These are phyloP conservation scores for Bombyx mandarina DNA, from an alignment of 1,140 invertebrate genomes.

Conservation along the genomic window DNA sequence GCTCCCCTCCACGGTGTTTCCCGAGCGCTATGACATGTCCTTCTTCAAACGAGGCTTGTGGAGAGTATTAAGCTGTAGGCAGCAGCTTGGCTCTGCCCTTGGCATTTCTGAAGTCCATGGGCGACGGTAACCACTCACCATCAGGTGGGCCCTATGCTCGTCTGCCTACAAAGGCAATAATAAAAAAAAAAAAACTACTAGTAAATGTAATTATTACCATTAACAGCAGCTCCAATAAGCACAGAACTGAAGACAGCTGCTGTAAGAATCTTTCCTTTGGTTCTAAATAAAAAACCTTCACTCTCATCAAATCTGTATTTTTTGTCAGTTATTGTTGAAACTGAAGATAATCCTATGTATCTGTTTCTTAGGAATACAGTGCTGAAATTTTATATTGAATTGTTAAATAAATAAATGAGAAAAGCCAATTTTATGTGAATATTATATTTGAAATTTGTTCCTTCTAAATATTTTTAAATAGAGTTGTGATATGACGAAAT, in stretches of 20 bases:
- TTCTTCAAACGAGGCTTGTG: no score
- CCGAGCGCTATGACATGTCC: no score
- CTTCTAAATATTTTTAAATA: no score
- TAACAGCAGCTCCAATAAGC: constrained; percentile 24
- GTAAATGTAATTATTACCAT: constrained; percentile 20
- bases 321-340: constrained; percentile 17
- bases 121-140: no score
- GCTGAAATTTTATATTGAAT: constrained; percentile 13
- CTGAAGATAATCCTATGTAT: constrained; percentile 18
- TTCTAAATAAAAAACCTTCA: constrained; percentile 7
- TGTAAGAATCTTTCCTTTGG: constrained; percentile 14
- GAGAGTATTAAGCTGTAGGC: no score
- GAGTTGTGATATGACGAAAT: no score
- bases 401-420: background rate
- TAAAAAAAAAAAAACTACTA: background rate
- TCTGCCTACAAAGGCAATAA: no score
- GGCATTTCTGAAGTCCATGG: no score
- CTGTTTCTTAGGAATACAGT: constrained; percentile 23
- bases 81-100: no score
- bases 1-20: no score
- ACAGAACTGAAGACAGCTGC: constrained; percentile 32
- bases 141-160: no score
- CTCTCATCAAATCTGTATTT: constrained; percentile 14
- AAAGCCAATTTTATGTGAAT: background rate
- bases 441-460: no score